Percentiles rank a stretch among this genome's conserved stretches.
Conservation (phyloP, 2,797 vertebrate genomes). For the Anabas testudineus region DNA sequence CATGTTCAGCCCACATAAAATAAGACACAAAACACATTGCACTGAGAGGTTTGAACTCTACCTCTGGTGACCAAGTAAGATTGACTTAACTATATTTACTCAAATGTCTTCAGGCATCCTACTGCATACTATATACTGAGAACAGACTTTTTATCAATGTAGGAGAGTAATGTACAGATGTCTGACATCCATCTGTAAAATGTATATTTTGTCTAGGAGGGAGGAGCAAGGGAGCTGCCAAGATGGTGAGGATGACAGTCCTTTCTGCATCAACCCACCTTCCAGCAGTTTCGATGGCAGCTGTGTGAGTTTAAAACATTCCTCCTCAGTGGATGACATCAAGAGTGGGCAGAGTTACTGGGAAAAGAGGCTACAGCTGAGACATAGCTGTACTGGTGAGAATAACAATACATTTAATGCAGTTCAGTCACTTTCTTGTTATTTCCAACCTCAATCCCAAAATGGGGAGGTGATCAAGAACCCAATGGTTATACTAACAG, state of each 20-base stretch:
- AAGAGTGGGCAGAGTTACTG: constrained; percentile 79
- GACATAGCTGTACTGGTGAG: constrained; percentile 81
- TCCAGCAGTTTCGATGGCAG: constrained; percentile 84
- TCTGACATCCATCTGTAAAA: background rate
- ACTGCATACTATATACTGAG: too few species aligned
- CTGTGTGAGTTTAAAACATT: constrained; percentile 84
- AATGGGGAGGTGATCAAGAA: background rate
- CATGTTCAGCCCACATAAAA: too few species aligned
- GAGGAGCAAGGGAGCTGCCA: constrained; percentile 49
- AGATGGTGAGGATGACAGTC: constrained; percentile 51
- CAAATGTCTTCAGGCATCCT: too few species aligned
- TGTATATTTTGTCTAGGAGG: background rate
- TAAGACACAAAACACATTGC: too few species aligned
- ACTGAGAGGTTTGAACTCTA: too few species aligned
- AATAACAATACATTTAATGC: background rate
- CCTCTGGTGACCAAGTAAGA: too few species aligned
- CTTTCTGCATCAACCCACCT: constrained; percentile 82
- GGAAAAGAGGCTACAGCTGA: constrained; percentile 81
- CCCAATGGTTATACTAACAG: background rate
- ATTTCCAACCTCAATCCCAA: too few species aligned
- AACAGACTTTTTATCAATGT: too few species aligned
- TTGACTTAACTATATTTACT: too few species aligned
- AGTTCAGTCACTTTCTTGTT: background rate
- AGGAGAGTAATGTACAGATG: background rate
- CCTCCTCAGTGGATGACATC: constrained; percentile 87